These are phyloP conservation scores for Heterohyrax brucei DNA, from an alignment of 2,797 vertebrate genomes.

Conservation along the genomic window DNA sequence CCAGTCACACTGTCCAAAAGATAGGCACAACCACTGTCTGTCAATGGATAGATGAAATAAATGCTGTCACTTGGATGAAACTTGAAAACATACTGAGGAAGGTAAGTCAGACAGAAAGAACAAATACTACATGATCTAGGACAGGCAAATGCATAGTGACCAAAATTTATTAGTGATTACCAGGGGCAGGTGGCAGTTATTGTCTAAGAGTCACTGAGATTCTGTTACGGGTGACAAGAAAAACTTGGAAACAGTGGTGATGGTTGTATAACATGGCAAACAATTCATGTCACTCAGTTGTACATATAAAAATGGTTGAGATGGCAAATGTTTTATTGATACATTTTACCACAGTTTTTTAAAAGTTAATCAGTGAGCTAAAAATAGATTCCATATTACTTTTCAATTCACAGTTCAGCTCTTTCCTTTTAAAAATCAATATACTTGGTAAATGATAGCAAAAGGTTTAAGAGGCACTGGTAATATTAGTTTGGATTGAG, in stretches of 20 bases:
- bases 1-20: no score
- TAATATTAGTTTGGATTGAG: constrained; percentile 29
- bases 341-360: background rate
- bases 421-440: background rate
- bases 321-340: background rate
- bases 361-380: background rate
- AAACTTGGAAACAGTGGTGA: no score
- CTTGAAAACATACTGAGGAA: no score
- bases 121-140: background rate
- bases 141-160: background rate
- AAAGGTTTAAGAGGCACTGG: constrained; percentile 9
- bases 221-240: background rate
- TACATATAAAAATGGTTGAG: background rate
- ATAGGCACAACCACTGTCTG: no score
- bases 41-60: no score
- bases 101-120: no score
- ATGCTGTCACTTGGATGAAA: no score
- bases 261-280: no score
- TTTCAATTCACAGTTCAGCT: background rate
- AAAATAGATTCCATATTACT: constrained; percentile 6
- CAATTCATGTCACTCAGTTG: background rate
- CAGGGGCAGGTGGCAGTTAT: background rate
- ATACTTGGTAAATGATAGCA: constrained; percentile 44
- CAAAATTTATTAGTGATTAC: background rate
- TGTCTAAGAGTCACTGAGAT: background rate